phyloP scores from a whole-genome alignment of 2,888 invertebrate genomes.

The Trissolcus japonicus region DNA sequence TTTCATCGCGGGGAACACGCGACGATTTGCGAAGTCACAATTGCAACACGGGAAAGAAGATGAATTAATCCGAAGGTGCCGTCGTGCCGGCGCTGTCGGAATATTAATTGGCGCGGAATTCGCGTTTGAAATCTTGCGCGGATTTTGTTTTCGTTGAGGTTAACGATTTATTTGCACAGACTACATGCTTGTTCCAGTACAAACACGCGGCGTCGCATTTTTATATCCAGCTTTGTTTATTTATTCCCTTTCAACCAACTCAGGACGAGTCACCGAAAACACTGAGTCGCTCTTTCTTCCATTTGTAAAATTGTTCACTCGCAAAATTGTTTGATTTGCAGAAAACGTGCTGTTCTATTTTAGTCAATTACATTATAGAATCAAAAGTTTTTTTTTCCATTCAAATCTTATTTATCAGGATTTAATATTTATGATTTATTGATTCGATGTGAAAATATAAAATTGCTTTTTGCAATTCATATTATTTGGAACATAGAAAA shows the following conservation, averaged over 20 bases:
- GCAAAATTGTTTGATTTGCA: too few species aligned
- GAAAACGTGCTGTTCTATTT: too few species aligned
- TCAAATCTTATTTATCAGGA: too few species aligned
- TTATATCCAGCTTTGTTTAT: not conserved
- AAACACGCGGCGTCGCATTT: constrained; percentile 6
- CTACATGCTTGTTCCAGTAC: constrained; percentile 12
- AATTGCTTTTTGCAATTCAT: too few species aligned
- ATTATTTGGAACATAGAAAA: too few species aligned
- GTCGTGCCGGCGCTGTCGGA: constrained; percentile 39
- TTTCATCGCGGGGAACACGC: constrained; percentile 43
- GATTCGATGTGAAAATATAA: too few species aligned
- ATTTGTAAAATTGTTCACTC: not conserved
- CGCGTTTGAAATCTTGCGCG: constrained; percentile 36
- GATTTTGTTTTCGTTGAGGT: constrained; percentile 33
- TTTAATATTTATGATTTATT: too few species aligned
- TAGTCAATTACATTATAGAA: too few species aligned
- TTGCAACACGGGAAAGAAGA: constrained; percentile 48
- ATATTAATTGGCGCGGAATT: constrained; percentile 52
- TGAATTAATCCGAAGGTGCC: constrained; percentile 53
- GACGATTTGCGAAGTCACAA: constrained; percentile 54
- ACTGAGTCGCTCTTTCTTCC: not conserved
- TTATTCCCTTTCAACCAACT: constrained; percentile 7
- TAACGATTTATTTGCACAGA: constrained; percentile 47
- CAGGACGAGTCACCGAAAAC: not conserved
- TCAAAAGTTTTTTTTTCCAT: too few species aligned